Percentiles rank a stretch among this genome's conserved stretches.
These are phyloP conservation scores for Muscicapa striata DNA, from an alignment of 2,797 vertebrate genomes.

Conservation along the genomic window DNA sequence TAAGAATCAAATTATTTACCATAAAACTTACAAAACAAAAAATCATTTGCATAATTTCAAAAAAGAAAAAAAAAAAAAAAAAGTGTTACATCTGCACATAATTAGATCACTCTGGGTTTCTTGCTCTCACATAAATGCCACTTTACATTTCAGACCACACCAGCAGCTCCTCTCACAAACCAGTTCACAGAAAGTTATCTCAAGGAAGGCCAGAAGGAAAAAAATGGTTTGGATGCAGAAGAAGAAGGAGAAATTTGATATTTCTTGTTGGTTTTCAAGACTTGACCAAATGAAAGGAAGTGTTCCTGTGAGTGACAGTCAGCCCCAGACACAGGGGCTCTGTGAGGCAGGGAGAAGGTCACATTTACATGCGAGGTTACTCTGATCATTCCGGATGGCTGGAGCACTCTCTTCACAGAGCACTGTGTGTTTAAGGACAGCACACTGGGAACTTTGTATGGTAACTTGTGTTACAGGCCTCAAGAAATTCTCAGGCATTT, in stretches of 20 bases:
- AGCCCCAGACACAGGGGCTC: constrained; percentile 46
- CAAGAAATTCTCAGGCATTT: constrained; percentile 60
- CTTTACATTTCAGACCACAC: neutral
- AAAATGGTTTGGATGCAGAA: neutral
- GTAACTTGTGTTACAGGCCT: constrained; percentile 40
- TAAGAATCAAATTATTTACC: neutral
- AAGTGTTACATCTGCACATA: neutral
- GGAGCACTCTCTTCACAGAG: constrained; percentile 63
- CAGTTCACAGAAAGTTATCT: neutral
- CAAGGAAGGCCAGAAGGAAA: neutral
- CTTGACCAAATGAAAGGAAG: constrained; percentile 52
- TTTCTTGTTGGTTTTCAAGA: constrained; percentile 48
- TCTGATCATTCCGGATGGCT: constrained; percentile 67
- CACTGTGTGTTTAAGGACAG: constrained; percentile 50
- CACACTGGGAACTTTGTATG: constrained; percentile 67
- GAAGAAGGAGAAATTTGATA: neutral
- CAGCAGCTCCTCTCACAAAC: neutral
- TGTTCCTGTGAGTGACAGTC: constrained; percentile 57
- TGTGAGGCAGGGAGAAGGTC: constrained; percentile 68
- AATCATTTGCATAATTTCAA: neutral
- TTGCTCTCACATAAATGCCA: constrained; percentile 17
- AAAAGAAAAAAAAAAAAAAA: neutral
- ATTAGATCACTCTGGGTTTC: neutral
- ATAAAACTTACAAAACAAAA: neutral
- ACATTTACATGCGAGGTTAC: constrained; percentile 72